Conservation (phyloP, 2,888 invertebrate genomes). For the Dicyrtoma fusca region DNA sequence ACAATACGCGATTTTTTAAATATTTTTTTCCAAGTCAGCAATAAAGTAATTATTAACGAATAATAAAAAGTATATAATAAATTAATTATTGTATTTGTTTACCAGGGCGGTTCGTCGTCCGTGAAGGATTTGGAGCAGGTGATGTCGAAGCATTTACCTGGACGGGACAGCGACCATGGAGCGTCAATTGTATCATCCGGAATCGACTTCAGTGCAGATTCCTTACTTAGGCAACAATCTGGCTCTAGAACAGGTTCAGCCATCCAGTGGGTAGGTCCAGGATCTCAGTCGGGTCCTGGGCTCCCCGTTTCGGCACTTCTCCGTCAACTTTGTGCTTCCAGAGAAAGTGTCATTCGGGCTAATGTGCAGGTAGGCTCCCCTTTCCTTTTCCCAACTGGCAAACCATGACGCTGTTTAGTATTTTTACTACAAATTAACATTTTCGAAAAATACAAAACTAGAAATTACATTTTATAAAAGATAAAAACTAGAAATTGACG, state of each 20-base stretch:
- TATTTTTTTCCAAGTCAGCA: background rate
- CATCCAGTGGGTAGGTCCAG: conserved; percentile 75
- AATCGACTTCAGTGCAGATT: conserved; percentile 86
- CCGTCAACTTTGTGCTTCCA: conserved; percentile 86
- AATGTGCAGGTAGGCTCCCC: conserved; percentile 61
- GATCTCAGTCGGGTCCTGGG: conserved; percentile 56
- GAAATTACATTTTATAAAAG: too few species aligned
- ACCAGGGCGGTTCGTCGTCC: conserved; percentile 65
- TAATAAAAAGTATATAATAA: background rate
- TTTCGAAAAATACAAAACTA: too few species aligned
- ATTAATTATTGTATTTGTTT: background rate
- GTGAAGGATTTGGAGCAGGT: conserved; percentile 93
- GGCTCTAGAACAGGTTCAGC: conserved; percentile 55
- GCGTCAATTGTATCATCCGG: conserved; percentile 62
- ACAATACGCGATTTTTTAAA: too few species aligned
- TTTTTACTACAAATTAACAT: too few species aligned
- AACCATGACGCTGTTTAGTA: too few species aligned
- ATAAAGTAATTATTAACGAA: background rate
- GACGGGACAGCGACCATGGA: conserved; percentile 52
- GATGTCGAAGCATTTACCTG: conserved; percentile 89
- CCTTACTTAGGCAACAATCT: conserved; percentile 67
- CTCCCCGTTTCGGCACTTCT: conserved; percentile 88
- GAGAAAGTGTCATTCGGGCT: conserved; percentile 93
- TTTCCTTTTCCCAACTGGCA: too few species aligned
- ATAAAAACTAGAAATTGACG: too few species aligned